phyloP scores from a whole-genome alignment of 2,797 vertebrate species.

The Rhinatrema bivittatum region DNA sequence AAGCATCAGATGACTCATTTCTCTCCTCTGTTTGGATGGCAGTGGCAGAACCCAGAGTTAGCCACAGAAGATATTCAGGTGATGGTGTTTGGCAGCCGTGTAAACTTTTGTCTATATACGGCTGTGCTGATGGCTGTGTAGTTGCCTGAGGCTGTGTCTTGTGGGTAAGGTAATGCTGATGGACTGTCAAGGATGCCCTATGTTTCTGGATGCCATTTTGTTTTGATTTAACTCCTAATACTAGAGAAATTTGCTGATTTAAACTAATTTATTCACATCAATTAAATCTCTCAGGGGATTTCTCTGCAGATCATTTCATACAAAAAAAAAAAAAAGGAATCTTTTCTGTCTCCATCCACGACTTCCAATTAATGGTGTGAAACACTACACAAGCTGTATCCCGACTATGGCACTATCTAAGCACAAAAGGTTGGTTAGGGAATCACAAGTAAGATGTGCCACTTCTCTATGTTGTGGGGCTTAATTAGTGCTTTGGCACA shows the following conservation, averaged over 20 bases:
- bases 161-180: background rate
- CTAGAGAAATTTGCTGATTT: background rate
- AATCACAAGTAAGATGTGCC: background rate
- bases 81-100: background rate
- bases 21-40: background rate
- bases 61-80: background rate
- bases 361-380: too few relatives aligned
- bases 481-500: fast-evolving
- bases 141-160: background rate
- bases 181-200: background rate
- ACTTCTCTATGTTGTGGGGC: background rate
- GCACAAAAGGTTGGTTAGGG: background rate
- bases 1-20: background rate
- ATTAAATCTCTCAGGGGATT: too few relatives aligned
- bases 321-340: too few relatives aligned
- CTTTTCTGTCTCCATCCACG: too few relatives aligned
- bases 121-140: background rate
- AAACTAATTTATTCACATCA: too few relatives aligned
- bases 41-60: background rate
- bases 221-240: fast-evolving
- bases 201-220: background rate
- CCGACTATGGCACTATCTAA: too few relatives aligned
- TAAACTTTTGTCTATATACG: background rate
- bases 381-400: too few relatives aligned
- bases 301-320: too few relatives aligned